Evolutionary conservation across 2,113 vertebrate species (phyloP).

Genomic region (Hippocampus zosterae): DNA sequence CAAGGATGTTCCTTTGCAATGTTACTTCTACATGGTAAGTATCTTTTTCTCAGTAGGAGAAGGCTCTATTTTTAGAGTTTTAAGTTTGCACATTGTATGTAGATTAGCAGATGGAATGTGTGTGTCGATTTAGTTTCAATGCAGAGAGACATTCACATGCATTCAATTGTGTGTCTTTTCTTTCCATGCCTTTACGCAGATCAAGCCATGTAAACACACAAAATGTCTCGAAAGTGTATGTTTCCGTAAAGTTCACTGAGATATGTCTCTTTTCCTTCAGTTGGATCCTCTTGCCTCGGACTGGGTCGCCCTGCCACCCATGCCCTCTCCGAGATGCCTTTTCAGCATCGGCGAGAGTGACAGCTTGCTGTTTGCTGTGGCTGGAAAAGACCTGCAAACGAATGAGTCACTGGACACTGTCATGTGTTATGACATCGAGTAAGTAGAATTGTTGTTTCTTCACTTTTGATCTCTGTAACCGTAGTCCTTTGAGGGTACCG

Average conservation of each 20-base stretch:
- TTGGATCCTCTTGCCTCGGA: slow-evolving; percentile 83
- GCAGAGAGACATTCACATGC: neutral
- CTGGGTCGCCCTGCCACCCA: slow-evolving; percentile 91
- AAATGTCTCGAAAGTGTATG: neutral
- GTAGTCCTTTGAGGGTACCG: neutral
- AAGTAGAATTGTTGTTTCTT: slow-evolving; percentile 47
- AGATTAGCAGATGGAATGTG: neutral
- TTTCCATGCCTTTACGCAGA: neutral
- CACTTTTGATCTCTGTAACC: neutral
- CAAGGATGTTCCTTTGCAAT: slow-evolving; percentile 89
- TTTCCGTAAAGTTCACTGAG: neutral
- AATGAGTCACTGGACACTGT: slow-evolving; percentile 91
- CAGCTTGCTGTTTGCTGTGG: slow-evolving; percentile 86
- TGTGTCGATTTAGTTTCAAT: neutral
- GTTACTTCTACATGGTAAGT: slow-evolving; percentile 90
- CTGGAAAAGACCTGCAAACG: slow-evolving; percentile 93
- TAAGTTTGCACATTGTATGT: neutral
- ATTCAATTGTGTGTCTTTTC: neutral
- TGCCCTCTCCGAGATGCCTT: slow-evolving; percentile 92
- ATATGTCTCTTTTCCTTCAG: slow-evolving; percentile 54
- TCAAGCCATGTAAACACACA: too few species aligned
- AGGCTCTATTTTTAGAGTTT: neutral
- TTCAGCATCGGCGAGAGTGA: slow-evolving; percentile 88
- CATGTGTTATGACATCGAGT: slow-evolving; percentile 89
- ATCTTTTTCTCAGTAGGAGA: neutral